Evolutionary conservation across 1,140 invertebrate species (phyloP), one percentile per base, ranked within the genome.

Genomic region (Prorops nasuta): DNA sequence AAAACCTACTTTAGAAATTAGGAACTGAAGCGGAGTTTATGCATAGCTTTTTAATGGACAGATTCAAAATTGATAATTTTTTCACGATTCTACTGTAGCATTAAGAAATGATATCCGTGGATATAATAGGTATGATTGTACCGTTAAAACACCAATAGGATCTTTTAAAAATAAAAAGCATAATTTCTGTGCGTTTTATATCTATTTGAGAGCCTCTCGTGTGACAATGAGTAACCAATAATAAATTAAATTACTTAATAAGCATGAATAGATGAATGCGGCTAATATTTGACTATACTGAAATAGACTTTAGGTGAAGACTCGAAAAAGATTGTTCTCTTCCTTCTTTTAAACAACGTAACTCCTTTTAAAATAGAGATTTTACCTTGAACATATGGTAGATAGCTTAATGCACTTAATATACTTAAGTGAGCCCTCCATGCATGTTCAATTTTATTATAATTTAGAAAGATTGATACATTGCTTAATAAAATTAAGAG

Each of bases 361-460:
- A 10, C 37, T 3, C 4, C 16, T 17, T 18, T 3, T 39, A 18
- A 10, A 39, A 3, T 18, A 14, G 16, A 31, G 57, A 44, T 56
- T 40, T 17, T 56, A 56, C 53, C 50, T 54, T 47, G 49, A 58
- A 58, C 44, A 1, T 37, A 52, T 51, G 40, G 17, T 49, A 58
- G 56, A 71, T 56, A 53, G 39, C 18, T 65, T 65, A 48, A 17
- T 53, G 48, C 68, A 56, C 67, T 77, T 76, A 61, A 72, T 38
- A 3, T 3, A 10, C 34, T 69, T 66, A 77, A 76, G 67, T 18
- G 71, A 67, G 69, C 54, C 56, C 55, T 74, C 67, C 58, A 46
- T 49, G 53, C 7, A 36, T 9, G 8, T 44, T 36, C 28, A 31
- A 7, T n/a, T 36, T 36, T 4, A 8, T 14, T 14, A 36, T 8